phyloP scores from a whole-genome alignment of 2,888 invertebrate species.

The Chironomus riparius region DNA sequence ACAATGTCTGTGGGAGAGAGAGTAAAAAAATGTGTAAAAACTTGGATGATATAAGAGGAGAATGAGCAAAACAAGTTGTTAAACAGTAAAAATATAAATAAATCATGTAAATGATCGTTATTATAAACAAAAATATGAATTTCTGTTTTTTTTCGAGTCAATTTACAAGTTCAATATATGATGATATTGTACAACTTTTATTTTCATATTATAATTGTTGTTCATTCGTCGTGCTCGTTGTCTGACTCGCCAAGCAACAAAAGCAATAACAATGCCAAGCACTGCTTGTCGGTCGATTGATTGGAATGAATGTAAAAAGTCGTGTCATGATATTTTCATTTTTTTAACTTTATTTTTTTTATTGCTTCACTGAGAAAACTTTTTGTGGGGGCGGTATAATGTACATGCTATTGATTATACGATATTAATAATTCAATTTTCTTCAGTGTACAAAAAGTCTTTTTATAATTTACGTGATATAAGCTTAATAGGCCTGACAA shows the following conservation, averaged over 20 bases:
- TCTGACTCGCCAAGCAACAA: background rate
- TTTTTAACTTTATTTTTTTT: background rate
- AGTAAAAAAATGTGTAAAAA: background rate
- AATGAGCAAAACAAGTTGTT: constrained; percentile 17
- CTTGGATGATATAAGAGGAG: background rate
- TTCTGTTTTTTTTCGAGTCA: too few species aligned
- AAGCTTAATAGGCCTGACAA: too few species aligned
- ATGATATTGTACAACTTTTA: background rate
- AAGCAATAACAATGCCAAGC: too few species aligned
- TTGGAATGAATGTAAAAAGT: constrained; percentile 1
- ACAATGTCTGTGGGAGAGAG: background rate
- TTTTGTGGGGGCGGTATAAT: too few species aligned
- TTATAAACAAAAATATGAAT: background rate
- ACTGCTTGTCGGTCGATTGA: constrained; percentile 8
- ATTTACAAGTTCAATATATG: background rate
- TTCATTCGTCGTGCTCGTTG: background rate
- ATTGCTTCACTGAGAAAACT: too few species aligned
- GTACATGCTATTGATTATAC: too few species aligned
- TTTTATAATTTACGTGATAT: background rate
- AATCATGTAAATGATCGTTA: constrained; percentile 26
- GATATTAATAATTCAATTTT: too few species aligned
- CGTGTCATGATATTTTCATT: constrained; percentile 13
- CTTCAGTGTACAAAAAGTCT: background rate
- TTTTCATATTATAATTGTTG: background rate
- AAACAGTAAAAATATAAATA: constrained; percentile 18